Evolutionary conservation across 1,140 invertebrate genomes (phyloP).

Genomic region (Micrasema minimum): DNA sequence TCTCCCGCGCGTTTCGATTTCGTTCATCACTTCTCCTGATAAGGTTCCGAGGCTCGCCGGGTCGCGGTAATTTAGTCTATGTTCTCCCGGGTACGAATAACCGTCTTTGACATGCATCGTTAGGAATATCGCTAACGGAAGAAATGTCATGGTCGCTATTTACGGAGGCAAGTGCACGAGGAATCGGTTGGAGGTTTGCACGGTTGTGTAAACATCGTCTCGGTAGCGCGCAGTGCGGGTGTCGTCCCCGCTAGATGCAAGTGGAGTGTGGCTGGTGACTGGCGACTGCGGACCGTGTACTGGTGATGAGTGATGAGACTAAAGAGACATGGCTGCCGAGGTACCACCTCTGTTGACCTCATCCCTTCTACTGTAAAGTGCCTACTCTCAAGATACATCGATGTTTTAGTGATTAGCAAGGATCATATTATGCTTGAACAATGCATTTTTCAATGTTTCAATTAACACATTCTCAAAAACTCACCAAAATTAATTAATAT

Average conservation of each 20-base stretch:
- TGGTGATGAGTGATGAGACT: background rate
- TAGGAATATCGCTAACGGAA: conserved; percentile 32
- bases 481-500: too few relatives aligned
- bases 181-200: conserved; percentile 6
- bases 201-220: conserved; percentile 13
- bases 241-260: conserved; percentile 5
- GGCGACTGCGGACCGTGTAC: background rate
- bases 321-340: too few relatives aligned
- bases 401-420: too few relatives aligned
- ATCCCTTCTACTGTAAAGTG: too few relatives aligned
- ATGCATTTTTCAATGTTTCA: too few relatives aligned
- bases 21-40: background rate
- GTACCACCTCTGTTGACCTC: too few relatives aligned
- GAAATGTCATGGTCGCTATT: too few relatives aligned
- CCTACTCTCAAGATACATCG: too few relatives aligned
- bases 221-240: background rate
- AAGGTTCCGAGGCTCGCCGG: background rate
- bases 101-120: conserved; percentile 35
- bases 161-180: background rate
- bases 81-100: conserved; percentile 30
- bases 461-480: too few relatives aligned
- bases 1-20: background rate
- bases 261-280: background rate
- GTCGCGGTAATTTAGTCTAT: background rate
- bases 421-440: too few relatives aligned